Evolutionary conservation across 2,888 invertebrate species (phyloP).

Genomic region (Argyra leucocephala): DNA sequence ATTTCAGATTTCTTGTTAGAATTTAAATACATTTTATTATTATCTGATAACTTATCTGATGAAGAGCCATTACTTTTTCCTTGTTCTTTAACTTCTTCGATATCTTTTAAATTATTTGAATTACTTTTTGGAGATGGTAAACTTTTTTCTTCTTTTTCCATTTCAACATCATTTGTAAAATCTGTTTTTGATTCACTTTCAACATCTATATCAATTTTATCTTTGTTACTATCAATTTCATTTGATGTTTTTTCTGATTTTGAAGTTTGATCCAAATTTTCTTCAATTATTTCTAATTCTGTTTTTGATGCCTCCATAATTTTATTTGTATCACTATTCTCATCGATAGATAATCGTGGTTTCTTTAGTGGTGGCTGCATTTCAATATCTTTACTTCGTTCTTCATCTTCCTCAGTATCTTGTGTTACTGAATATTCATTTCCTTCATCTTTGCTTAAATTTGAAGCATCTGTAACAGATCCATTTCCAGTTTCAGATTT

Average conservation of each 20-base stretch:
- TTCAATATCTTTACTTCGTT: not conserved
- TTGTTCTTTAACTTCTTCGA: constrained; percentile 10
- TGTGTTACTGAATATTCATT: not conserved
- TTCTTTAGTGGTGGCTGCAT: constrained; percentile 12
- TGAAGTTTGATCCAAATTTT: not conserved
- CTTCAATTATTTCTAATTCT: not conserved
- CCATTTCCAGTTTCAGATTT: no score
- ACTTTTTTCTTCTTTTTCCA: constrained; percentile 37
- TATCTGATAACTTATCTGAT: constrained; percentile 10
- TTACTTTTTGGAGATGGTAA: not conserved
- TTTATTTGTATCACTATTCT: constrained; percentile 18
- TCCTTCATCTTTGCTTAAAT: not conserved
- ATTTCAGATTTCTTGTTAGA: not conserved
- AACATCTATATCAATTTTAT: not conserved
- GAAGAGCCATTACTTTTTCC: not conserved
- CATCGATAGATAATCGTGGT: constrained; percentile 12
- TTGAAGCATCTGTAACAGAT: not conserved
- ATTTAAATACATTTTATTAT: constrained; percentile 11
- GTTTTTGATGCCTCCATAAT: constrained; percentile 8
- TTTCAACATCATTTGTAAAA: constrained; percentile 17
- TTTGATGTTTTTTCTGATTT: no score
- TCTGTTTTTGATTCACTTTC: constrained; percentile 20
- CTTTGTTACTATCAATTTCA: constrained; percentile 6
- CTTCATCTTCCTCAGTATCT: constrained; percentile 13
- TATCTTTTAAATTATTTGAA: not conserved